phyloP scores from a whole-genome alignment of 2,113 vertebrate genomes.

The Sebastes fasciatus region DNA sequence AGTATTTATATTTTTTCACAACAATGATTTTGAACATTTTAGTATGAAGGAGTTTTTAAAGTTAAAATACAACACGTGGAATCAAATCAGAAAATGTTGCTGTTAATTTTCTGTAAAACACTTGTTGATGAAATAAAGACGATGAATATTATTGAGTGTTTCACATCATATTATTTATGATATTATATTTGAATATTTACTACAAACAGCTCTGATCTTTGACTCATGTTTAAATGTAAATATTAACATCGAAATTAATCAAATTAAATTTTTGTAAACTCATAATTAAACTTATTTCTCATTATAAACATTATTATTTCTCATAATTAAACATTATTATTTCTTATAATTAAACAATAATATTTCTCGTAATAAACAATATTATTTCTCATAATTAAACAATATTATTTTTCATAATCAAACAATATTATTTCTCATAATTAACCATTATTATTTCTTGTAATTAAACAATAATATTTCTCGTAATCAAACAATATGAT shows the following conservation, averaged over 20 bases:
- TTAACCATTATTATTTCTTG: neutral
- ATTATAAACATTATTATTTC: no score
- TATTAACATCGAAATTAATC: no score
- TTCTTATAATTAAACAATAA: neutral
- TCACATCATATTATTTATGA: neutral
- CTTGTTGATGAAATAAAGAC: neutral
- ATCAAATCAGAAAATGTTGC: neutral
- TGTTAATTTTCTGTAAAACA: neutral
- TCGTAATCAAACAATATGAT: no score
- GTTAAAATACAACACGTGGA: neutral
- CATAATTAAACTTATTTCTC: neutral
- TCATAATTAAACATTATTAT: no score
- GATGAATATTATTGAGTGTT: neutral
- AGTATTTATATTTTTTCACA: constrained; percentile 37
- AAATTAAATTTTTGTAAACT: neutral
- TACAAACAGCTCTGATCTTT: neutral
- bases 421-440: no score
- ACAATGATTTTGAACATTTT: neutral
- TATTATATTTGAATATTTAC: neutral
- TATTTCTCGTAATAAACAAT: neutral
- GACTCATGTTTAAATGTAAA: no score
- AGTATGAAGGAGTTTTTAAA: constrained; percentile 10
- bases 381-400: neutral
- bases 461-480: no score
- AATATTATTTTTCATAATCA: neutral